Evolutionary conservation across 2,113 vertebrate genomes (phyloP).

Genomic region (Scytalopus superciliaris): DNA sequence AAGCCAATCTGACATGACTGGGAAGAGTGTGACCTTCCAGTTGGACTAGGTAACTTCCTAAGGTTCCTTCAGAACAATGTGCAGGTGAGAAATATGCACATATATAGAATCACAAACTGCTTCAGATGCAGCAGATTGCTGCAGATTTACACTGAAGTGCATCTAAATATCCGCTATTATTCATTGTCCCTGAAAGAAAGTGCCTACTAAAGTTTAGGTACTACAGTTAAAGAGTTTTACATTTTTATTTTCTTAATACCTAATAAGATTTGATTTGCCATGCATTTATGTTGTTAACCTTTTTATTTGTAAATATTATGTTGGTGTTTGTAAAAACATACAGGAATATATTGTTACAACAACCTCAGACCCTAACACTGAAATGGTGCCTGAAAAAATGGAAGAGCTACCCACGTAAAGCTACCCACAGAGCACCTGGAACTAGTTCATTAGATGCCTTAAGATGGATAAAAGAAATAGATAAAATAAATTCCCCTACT

Average conservation of each 20-base stretch:
- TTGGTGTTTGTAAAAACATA: not conserved
- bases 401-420: not conserved
- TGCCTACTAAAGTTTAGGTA: not conserved
- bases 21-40: not conserved
- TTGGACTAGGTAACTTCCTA: not conserved
- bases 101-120: not conserved
- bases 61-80: not conserved
- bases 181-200: not conserved
- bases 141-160: not conserved
- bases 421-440: not conserved
- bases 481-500: not conserved
- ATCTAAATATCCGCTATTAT: not conserved
- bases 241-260: not conserved
- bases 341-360: not conserved
- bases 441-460: not conserved
- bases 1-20: accelerated
- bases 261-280: not conserved
- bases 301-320: not conserved
- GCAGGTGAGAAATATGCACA: not conserved
- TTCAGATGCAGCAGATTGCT: not conserved
- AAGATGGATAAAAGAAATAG: not conserved
- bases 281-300: not conserved
- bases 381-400: not conserved
- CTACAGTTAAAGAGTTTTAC: not conserved
- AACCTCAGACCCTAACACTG: not conserved